phyloP scores from a whole-genome alignment of 2,797 vertebrate genomes.

The Rhinoraja longicauda region DNA sequence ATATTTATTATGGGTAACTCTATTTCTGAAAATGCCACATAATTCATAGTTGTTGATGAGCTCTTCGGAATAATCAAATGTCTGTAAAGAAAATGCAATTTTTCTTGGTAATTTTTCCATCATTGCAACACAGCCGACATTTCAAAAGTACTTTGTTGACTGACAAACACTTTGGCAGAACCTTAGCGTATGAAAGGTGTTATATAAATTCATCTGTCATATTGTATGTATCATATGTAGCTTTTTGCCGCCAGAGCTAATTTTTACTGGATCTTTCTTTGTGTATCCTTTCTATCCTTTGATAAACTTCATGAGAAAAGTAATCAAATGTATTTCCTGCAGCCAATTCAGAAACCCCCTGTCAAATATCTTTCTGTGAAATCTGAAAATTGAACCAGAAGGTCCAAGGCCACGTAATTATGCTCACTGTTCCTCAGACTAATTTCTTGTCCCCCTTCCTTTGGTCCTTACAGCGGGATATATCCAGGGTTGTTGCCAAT shows the following conservation, averaged over 20 bases:
- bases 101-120: not conserved
- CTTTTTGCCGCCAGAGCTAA: not conserved
- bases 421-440: not conserved
- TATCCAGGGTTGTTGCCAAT: no score
- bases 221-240: not conserved
- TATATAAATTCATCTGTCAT: not conserved
- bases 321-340: not conserved
- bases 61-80: no score
- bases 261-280: not conserved
- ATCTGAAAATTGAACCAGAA: no score
- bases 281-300: not conserved
- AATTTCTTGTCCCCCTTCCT: not conserved
- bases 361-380: not conserved
- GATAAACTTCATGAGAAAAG: not conserved
- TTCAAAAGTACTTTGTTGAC: not conserved
- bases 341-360: not conserved
- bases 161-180: not conserved
- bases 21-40: no score
- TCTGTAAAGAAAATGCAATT: no score
- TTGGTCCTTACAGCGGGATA: no score
- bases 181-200: not conserved
- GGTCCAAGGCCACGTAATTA: not conserved
- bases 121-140: not conserved
- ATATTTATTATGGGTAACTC: no score
- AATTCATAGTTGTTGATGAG: no score